Evolutionary conservation across 2,113 vertebrate genomes (phyloP).

Genomic region (Spilogale gracilis): DNA sequence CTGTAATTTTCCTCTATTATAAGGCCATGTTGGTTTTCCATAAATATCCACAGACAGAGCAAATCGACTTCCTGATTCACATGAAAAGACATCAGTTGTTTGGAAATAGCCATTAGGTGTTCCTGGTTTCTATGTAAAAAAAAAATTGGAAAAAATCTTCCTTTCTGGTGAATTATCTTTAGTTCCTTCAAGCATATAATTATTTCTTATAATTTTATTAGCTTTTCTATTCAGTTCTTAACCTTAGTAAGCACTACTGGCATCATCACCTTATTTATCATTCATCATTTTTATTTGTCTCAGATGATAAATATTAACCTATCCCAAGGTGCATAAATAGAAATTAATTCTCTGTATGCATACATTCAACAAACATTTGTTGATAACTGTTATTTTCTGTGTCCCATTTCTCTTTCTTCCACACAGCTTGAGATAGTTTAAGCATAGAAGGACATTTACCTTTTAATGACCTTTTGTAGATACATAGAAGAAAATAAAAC

Average conservation of each 20-base stretch:
- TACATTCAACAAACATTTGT: not conserved
- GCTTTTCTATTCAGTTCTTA: not conserved
- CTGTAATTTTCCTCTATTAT: not conserved
- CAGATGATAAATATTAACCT: not conserved
- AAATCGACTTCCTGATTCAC: not conserved
- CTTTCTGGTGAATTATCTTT: not conserved
- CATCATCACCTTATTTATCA: not conserved
- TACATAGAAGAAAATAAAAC: not conserved
- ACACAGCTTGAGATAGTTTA: not conserved
- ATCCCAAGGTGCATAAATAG: not conserved
- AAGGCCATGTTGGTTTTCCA: not conserved
- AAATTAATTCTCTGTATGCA: not conserved
- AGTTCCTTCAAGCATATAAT: not conserved
- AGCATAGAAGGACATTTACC: not conserved
- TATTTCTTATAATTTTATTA: not conserved
- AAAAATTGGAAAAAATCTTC: not conserved
- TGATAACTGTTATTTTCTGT: not conserved
- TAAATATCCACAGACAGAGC: not conserved
- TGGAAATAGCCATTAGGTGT: not conserved
- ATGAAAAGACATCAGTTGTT: not conserved
- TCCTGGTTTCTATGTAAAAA: not conserved
- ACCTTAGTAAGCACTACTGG: not conserved
- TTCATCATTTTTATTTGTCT: not conserved
- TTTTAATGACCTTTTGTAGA: slow-evolving; percentile 8
- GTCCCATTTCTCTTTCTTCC: not conserved